These are phyloP conservation scores for Paramormyrops hopkinsi DNA, from an alignment of 2,797 vertebrate genomes.

Conservation along the genomic window DNA sequence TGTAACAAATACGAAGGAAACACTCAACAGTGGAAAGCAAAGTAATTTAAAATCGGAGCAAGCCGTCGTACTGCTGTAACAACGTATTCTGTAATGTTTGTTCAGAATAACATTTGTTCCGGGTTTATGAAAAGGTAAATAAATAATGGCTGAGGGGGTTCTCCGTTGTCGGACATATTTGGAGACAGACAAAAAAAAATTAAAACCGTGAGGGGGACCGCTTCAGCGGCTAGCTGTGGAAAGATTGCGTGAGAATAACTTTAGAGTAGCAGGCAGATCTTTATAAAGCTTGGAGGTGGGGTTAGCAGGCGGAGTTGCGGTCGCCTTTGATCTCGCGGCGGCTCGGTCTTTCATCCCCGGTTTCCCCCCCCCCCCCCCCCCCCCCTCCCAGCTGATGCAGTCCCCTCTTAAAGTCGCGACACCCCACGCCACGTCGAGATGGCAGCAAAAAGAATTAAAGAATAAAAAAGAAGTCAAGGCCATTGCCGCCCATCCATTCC, in stretches of 20 bases:
- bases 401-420: not conserved
- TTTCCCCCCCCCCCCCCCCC: slow-evolving; percentile 27
- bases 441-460: not conserved
- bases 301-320: slow-evolving; percentile 70
- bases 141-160: slow-evolving; percentile 7
- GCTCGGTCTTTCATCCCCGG: slow-evolving; percentile 80
- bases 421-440: not conserved
- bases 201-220: slow-evolving; percentile 22
- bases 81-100: not conserved
- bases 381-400: not conserved
- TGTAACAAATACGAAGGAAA: not conserved
- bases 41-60: not conserved
- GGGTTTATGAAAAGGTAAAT: slow-evolving; percentile 19
- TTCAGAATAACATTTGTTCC: slow-evolving; percentile 2
- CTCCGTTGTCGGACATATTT: slow-evolving; percentile 26
- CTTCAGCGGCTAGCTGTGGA: slow-evolving; percentile 33
- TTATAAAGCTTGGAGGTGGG: slow-evolving; percentile 78
- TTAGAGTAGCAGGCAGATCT: slow-evolving; percentile 58
- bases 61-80: not conserved
- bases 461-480: not conserved
- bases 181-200: slow-evolving; percentile 25
- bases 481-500: not conserved
- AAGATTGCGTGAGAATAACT: slow-evolving; percentile 68
- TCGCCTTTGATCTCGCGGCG: slow-evolving; percentile 89
- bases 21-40: not conserved